A percentile compares a stretch with the other conserved stretches of the same genome.
phyloP scores from a whole-genome alignment of 2,888 invertebrate species.

The Lasioglossum figueresi region DNA sequence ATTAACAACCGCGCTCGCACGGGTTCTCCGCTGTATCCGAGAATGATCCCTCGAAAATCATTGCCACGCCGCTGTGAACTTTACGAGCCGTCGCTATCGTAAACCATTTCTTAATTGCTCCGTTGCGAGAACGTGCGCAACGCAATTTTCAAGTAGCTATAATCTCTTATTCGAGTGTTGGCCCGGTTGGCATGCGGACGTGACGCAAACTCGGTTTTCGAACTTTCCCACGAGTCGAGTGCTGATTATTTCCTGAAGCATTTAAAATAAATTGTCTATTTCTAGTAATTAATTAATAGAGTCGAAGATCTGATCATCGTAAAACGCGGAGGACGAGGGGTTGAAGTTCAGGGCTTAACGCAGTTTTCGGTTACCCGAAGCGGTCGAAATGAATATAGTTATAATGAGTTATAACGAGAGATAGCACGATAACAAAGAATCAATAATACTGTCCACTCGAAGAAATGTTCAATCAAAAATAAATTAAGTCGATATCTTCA shows the following conservation, averaged over 20 bases:
- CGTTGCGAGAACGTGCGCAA: neutral
- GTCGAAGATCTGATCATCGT: too few relatives aligned
- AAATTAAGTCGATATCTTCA: too few relatives aligned
- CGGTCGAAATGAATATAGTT: too few relatives aligned
- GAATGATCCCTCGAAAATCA: neutral
- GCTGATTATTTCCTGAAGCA: neutral
- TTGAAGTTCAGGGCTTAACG: too few relatives aligned
- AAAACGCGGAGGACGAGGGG: too few relatives aligned
- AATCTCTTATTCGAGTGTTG: neutral
- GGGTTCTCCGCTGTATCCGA: neutral
- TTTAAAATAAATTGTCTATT: too few relatives aligned
- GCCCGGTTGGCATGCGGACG: neutral
- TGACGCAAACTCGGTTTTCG: neutral
- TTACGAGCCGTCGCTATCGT: conserved; percentile 4
- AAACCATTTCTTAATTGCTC: conserved; percentile 19
- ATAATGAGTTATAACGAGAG: too few relatives aligned
- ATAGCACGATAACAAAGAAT: too few relatives aligned
- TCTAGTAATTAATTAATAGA: too few relatives aligned
- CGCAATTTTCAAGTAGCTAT: neutral
- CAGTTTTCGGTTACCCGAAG: too few relatives aligned
- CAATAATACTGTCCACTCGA: too few relatives aligned
- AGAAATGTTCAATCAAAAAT: too few relatives aligned
- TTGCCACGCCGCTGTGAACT: neutral
- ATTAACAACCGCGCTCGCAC: neutral
- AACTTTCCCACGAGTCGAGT: neutral